phyloP scores from a whole-genome alignment of 2,888 invertebrate species.

The Liposcelis brunnea region DNA sequence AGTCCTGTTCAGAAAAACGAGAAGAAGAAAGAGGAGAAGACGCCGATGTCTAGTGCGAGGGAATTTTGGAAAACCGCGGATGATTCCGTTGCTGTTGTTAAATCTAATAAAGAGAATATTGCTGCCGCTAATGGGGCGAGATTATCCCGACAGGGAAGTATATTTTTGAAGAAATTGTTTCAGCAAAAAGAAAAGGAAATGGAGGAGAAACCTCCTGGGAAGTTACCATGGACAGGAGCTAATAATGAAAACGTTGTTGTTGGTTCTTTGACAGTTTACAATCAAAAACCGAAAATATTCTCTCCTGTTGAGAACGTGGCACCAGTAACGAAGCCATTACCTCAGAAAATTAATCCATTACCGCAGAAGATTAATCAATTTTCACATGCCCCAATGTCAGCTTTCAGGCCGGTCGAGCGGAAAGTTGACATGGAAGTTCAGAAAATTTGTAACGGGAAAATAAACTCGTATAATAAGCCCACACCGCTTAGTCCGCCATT shows the following conservation, averaged over 20 bases:
- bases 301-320: neutral
- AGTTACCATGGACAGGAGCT: conserved; percentile 30
- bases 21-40: conserved; percentile 15
- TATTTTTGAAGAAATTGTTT: conserved; percentile 16
- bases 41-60: conserved; percentile 29
- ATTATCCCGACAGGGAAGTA: conserved; percentile 16
- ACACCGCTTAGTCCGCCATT: conserved; percentile 28
- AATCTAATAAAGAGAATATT: conserved; percentile 17
- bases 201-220: conserved; percentile 21
- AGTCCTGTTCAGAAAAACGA: conserved; percentile 21
- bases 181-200: conserved; percentile 24
- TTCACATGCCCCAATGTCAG: conserved; percentile 59
- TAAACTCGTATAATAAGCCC: conserved; percentile 22
- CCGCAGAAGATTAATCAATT: conserved; percentile 44
- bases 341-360: no score
- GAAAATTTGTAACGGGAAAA: neutral
- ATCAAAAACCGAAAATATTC: conserved; percentile 17
- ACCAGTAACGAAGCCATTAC: no score
- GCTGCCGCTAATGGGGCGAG: conserved; percentile 22
- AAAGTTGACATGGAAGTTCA: conserved; percentile 13
- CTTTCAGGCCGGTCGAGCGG: conserved; percentile 44
- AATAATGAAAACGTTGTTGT: conserved; percentile 27
- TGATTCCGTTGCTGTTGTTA: conserved; percentile 23
- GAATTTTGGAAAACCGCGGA: conserved; percentile 46
- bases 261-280: conserved; percentile 26